Evolutionary conservation across 2,113 vertebrate genomes (phyloP), one percentile per base, ranked within the genome.

Genomic region (Perognathus longimembris): DNA sequence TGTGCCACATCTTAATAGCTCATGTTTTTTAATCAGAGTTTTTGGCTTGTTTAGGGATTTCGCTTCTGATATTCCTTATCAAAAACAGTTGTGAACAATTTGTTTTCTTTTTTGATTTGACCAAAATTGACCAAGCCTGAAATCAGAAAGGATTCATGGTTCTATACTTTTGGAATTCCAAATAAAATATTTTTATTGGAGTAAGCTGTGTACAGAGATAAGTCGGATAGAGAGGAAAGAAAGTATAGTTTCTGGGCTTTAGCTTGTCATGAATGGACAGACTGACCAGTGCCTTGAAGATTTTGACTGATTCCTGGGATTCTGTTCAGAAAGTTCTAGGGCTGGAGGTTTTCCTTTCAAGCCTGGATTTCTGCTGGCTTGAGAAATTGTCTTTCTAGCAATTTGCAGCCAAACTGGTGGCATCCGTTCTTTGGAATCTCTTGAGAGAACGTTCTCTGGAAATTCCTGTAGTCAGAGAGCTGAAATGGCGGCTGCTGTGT

Each of bases 31-130:
- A 93, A 87, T 95, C 38, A 89, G 80, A 40, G 17, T 67, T 67
- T 81, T 82, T 59, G 76, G 36, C 83, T 95, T 93, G 63, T 66
- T 92, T 93, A 84, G 30, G 50, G 32, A 59, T 21, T 85, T 95
- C 78, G 73, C 67, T 42, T 91, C 36, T 66, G 67, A 75, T 85
- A 94, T 95, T 89, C n/a, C 92, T 95, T 93, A 87, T 95, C 20
- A 28, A 91, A 94, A 40, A 30, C 17, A 54, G 30, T 54, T 7
- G 24, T 87, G 89, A 88, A 85, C 40, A 75, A 85, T 87, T 93
- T 77, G 81, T 45, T 85, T 87, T 93, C 69, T 81, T 54, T 50
- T 75, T 84, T 77, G 85, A 95, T 93, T 81, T 87, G 81, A 94
- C 85, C 57, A 21, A 83, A 92, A 38, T 32, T n/a, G 89, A 36